Base-by-base conservation (phyloP, 2,797 vertebrate species). In the Phrynocephalus forsythii region DNA sequence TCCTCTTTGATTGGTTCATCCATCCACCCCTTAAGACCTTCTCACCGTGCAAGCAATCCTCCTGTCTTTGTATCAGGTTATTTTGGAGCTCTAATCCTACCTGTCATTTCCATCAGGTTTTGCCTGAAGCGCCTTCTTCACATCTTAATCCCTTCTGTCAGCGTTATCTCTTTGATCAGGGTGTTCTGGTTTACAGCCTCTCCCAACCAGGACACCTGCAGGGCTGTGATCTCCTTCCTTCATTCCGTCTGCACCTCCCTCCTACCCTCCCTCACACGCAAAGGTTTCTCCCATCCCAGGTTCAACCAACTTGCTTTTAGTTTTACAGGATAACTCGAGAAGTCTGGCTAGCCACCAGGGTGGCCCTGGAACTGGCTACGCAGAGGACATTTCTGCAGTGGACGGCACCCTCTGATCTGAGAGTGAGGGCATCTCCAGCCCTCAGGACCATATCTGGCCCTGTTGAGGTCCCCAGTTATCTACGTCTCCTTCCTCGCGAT, bases 91-190 rank as follows among this genome's bases (percentile, higher is more conserved):
- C 48, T 88, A 88, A 88, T 88, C 83, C 87, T 77, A 26, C 3
- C 83, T 88, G 83, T 85, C 87, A 81, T 85, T 85, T 80, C 83
- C 82, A 50, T 88, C 87, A 81, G 60, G 82, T 88, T 76, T 88
- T 66, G 87, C 87, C 83, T 68, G 69, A 44, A 88, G 87, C 83
- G 38, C 67, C 87, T 88, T 44, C 76, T 85, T 80, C 10, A n/a
- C 82, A 63, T 76, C 48, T 52, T 88, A 88, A 88, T 88, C 87
- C 79, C 71, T 44, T 38, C 83, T 85, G 87, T 88, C 87, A 85
- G 60, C 68, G 52, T 33, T 28, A 80, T 80, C 71, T 13, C 87
- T 88, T 88, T 88, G 87, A 88, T 88, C 87, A 81, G 69, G 68
- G 77, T 67, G 68, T 81, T 84, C 83, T 84, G 69, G 60, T 50